These are phyloP conservation scores for Ylistrum balloti DNA, from an alignment of 1,140 invertebrate genomes.

Conservation along the genomic window DNA sequence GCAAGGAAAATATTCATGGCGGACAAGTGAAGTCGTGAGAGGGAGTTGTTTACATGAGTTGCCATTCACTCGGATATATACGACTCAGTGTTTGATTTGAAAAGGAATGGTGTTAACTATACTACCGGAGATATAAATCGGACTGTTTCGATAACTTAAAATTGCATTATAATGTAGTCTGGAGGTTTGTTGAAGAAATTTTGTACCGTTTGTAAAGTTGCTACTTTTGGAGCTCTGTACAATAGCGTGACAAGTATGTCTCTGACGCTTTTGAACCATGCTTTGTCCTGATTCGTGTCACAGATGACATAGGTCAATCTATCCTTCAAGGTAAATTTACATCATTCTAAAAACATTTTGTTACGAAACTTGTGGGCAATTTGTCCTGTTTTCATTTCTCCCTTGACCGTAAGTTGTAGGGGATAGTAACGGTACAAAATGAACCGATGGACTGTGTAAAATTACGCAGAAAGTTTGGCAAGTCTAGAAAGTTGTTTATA, in stretches of 20 bases:
- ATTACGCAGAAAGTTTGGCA: neutral
- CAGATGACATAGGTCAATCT: neutral
- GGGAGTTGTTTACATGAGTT: slow-evolving; percentile 38
- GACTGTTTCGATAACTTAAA: neutral
- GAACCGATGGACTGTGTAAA: too few relatives aligned
- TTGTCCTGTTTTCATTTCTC: neutral
- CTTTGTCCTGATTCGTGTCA: neutral
- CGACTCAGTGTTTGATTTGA: neutral
- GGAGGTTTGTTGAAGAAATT: neutral
- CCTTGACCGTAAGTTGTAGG: neutral
- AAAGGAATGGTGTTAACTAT: neutral
- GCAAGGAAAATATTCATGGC: slow-evolving; percentile 66
- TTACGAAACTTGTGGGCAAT: neutral
- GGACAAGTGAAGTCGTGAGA: slow-evolving; percentile 53
- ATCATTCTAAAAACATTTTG: neutral
- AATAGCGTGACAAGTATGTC: neutral
- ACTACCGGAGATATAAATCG: neutral
- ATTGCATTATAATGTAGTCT: slow-evolving; percentile 21
- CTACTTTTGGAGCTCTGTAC: neutral
- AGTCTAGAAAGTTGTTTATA: too few relatives aligned
- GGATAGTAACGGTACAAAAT: neutral
- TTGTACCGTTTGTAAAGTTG: slow-evolving; percentile 12
- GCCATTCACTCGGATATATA: slow-evolving; percentile 4
- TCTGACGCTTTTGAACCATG: neutral
- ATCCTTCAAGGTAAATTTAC: neutral